These are phyloP conservation scores for Phalacrocorax aristotelis DNA, from an alignment of 2,113 vertebrate species.

Conservation along the genomic window DNA sequence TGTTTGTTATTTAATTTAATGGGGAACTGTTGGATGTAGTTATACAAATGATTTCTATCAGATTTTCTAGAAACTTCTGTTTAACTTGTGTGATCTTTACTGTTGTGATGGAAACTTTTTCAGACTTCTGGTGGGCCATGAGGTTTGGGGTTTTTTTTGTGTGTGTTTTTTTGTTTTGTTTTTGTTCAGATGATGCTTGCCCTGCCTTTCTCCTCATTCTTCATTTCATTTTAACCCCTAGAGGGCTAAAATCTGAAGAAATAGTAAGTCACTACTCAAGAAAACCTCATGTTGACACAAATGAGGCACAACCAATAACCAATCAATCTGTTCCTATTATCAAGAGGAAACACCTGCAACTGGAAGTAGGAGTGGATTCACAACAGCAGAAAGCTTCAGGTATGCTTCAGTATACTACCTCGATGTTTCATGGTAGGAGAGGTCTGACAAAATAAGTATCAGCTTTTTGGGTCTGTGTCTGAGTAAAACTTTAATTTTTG, in stretches of 20 bases:
- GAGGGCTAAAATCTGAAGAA: neutral
- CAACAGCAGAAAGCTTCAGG: neutral
- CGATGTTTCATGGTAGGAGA: accelerated
- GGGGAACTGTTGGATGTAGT: too few species aligned
- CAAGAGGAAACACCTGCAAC: neutral
- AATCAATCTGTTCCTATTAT: neutral
- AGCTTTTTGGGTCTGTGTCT: neutral
- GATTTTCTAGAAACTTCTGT: neutral
- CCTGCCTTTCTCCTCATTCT: neutral
- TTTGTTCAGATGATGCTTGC: neutral
- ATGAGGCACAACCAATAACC: neutral
- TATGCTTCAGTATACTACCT: accelerated
- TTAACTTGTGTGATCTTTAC: neutral
- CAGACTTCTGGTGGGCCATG: neutral
- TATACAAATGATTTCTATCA: neutral
- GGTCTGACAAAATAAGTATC: neutral
- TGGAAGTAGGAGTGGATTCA: neutral
- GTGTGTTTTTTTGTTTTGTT: neutral
- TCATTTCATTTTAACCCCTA: neutral
- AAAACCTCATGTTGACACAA: neutral
- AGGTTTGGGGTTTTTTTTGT: neutral
- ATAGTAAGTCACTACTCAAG: neutral
- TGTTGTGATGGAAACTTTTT: neutral
- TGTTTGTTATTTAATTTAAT: neutral
- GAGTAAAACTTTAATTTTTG: neutral